phyloP scores from a whole-genome alignment of 1,140 invertebrate species.

The Bombus huntii region DNA sequence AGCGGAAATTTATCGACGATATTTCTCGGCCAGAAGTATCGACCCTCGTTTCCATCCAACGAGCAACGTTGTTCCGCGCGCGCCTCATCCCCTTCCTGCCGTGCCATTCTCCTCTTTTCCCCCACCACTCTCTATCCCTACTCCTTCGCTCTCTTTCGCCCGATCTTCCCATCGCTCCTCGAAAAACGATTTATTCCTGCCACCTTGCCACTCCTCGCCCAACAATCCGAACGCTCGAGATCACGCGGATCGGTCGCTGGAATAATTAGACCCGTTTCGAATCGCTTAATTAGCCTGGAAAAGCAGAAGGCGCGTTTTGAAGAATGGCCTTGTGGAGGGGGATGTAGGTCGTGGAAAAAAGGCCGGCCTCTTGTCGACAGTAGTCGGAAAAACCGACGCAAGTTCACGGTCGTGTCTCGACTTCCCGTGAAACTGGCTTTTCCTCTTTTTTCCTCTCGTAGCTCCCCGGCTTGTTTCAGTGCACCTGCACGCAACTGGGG shows the following conservation, averaged over 20 bases:
- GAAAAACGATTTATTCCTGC: background rate
- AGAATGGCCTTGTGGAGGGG: background rate
- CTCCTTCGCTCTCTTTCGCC: background rate
- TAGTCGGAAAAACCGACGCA: constrained; percentile 1
- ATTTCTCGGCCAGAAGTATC: constrained; percentile 16
- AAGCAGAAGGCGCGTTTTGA: background rate
- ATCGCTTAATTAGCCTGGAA: constrained; percentile 14
- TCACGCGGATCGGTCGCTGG: background rate
- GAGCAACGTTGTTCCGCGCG: background rate
- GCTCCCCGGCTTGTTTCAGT: background rate
- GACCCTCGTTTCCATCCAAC: constrained; percentile 7
- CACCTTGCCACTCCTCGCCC: background rate
- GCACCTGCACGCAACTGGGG: background rate
- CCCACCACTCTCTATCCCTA: no score
- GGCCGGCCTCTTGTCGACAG: background rate
- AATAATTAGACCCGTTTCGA: constrained; percentile 32
- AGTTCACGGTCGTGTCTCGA: constrained; percentile 32
- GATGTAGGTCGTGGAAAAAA: constrained; percentile 1
- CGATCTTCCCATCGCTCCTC: no score
- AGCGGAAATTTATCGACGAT: constrained; percentile 33
- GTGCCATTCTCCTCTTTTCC: background rate
- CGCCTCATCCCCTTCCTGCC: background rate
- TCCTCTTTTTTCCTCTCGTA: no score
- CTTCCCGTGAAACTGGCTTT: background rate
- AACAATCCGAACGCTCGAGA: background rate